Evolutionary conservation across 2,888 invertebrate species (phyloP), one percentile per base, ranked within the genome.

Genomic region (Leptarthrus brevirostris): DNA sequence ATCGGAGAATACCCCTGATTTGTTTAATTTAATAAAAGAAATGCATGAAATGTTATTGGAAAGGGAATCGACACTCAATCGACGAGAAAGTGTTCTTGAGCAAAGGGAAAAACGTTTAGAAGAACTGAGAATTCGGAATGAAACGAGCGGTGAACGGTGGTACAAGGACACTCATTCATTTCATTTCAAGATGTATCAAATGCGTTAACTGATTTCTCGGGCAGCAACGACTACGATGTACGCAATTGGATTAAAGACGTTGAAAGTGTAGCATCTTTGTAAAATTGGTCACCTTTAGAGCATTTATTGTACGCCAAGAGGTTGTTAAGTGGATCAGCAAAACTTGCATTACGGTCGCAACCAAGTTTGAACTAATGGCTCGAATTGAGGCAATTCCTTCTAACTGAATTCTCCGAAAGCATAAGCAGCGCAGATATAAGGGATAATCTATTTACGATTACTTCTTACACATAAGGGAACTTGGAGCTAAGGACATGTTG

Each of bases 371-470:
- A 54, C 76, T 2, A 73, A 53, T 10, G 40, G 75, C 0, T 78
- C 74, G 72, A 2, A 30, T n/a, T n/a, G n/a, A 12, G 56, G 34
- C n/a, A 74, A 49, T 12, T 18, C 0, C 44, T 40, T 16, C 58
- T 77, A 5, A 6, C 74, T 0, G 77, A 78, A 44, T 77, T 77
- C 70, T 52, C 54, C 8, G 56, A 53, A 3, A 20, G 8, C 1
- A 18, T 74, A 0, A 75, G 54, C 3, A 76, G 77, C 18, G 76
- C 74, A 1, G 73, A 77, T 18, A 8, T 78, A 77, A 74, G 16
- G 78, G 80, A 12, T 83, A 84, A 75, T 80, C 80, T 1, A 78
- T 79, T 6, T 81, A 81, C 74, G 81, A 84, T 71, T 85, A 83
- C 76, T 80, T 81, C n/a, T 2, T 40, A 1, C 1, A 58, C 1